Conservation (phyloP, 2,113 vertebrate species). For the Poecile atricapillus region DNA sequence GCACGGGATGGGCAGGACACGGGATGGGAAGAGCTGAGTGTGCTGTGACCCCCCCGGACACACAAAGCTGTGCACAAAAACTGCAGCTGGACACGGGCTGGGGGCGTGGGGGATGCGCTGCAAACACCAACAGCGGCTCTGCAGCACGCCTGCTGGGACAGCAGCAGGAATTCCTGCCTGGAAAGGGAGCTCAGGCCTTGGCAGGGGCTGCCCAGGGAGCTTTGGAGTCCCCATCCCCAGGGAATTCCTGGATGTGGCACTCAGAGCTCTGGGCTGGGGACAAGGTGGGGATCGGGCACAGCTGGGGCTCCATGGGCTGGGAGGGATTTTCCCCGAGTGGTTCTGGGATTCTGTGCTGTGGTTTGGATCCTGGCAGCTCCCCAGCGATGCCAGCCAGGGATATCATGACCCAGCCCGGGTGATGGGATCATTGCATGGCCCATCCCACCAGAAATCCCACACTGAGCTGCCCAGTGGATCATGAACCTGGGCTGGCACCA, state of each 20-base stretch:
- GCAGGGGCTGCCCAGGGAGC: neutral
- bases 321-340: neutral
- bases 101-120: fast-evolving
- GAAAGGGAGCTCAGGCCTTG: neutral
- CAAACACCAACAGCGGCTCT: neutral
- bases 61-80: fast-evolving
- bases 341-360: neutral
- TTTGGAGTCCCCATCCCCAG: fast-evolving
- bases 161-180: fast-evolving
- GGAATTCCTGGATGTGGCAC: neutral
- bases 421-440: neutral
- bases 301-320: fast-evolving
- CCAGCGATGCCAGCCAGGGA: neutral
- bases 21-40: neutral
- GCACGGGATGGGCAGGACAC: fast-evolving
- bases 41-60: neutral
- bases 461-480: neutral
- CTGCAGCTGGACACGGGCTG: neutral
- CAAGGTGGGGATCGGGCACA: neutral
- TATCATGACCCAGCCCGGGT: neutral
- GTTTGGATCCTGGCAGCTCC: neutral
- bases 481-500: neutral
- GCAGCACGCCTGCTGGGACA: neutral
- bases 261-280: neutral
- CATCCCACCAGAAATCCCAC: neutral